Evolutionary conservation across 2,888 invertebrate genomes (phyloP).

Genomic region (Conops quadrifasciatus): DNA sequence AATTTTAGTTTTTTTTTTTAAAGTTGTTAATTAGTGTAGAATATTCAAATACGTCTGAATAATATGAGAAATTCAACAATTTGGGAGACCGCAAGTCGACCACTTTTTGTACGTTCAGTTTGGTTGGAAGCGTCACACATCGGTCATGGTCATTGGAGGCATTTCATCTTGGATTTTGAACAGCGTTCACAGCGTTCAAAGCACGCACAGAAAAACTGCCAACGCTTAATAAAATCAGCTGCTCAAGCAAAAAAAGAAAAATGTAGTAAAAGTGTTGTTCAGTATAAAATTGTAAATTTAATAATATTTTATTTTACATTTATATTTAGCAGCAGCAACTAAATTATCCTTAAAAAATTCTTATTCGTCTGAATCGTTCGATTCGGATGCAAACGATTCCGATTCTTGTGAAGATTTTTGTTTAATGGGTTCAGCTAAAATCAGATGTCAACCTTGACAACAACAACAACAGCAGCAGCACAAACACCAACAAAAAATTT

Average conservation of each 20-base stretch:
- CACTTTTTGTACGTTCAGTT: conserved; percentile 71
- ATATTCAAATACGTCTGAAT: no score
- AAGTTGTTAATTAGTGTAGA: no score
- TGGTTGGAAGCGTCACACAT: conserved; percentile 75
- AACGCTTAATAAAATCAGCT: no score
- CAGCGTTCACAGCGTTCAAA: no score
- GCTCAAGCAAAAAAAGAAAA: no score
- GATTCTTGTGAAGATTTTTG: conserved; percentile 19
- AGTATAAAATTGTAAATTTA: neutral
- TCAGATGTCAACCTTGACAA: conserved; percentile 23
- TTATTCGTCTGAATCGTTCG: neutral
- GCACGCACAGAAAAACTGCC: no score
- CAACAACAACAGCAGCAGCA: conserved; percentile 1
- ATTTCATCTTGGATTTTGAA: conserved; percentile 61
- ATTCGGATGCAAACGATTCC: neutral
- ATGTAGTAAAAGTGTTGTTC: no score
- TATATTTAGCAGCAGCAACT: neutral
- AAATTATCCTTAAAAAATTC: neutral
- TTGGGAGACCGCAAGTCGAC: conserved; percentile 72
- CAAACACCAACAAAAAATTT: neutral
- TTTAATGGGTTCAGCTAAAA: conserved; percentile 30
- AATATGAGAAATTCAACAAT: conserved; percentile 66
- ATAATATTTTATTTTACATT: neutral
- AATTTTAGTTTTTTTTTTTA: no score
- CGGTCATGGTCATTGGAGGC: conserved; percentile 57